Base-by-base conservation (phyloP, 2,113 vertebrate genomes). In the Tachuris rubrigastra region DNA sequence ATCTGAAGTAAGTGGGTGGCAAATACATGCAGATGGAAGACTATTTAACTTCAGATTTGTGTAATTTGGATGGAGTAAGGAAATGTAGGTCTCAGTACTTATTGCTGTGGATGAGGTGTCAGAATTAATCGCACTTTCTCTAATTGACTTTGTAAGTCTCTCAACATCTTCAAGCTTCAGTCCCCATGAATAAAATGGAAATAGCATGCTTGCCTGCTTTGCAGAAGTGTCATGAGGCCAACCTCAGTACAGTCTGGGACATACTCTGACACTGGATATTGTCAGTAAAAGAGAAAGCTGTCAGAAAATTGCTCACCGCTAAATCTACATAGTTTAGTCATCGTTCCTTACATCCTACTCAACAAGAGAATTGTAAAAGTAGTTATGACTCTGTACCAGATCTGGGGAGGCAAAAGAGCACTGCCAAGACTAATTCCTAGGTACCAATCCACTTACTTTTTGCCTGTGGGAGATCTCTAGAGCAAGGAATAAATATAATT, bases 311-410 rank as follows among this genome's bases (percentile, higher is more conserved):
- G 68, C 88, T 93, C 85, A 68, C 79, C 41, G 21, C 88, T 86
- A 75, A 66, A 93, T 89, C 60, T 86, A 78, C 85, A 67, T 75
- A 46, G 72, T 84, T 97, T 95, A 93, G 96, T 94, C 95, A 95
- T 90, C 79, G 1, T 84, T 91, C 85, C 56, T 93, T 94, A 67
- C 91, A 77, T 85, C 89, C 95, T 95, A 96, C 87, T 90, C 92
- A 78, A 33, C 14, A 28, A 87, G 94, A 9, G 0, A 66, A 87
- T 89, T 90, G 83, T 81, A 94, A 44, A 94, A 90, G 79, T 72
- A 56, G 18, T 81, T 95, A 76, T 93, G 88, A 87, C 65, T 92
- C 78, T 79, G 59, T 67, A 75, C 58, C 65, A 81, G 65, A 89
- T 78, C 88, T 84, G 73, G 28, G n/a, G 75, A 96, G 60, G 73